phyloP scores from a whole-genome alignment of 1,140 invertebrate species.

The Nasonia giraulti region DNA sequence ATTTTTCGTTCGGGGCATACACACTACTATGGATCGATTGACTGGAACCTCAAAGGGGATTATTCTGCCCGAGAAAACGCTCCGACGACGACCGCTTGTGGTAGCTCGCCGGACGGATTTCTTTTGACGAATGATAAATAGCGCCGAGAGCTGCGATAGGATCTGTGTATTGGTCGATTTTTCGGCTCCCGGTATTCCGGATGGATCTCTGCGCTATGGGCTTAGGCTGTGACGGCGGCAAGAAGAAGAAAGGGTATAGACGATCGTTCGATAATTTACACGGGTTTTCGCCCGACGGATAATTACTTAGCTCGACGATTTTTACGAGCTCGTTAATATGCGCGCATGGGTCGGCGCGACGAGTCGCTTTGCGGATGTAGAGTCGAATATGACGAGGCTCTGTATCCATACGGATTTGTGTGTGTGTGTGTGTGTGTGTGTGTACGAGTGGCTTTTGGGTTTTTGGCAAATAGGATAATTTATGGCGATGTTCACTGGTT shows the following conservation, averaged over 20 bases:
- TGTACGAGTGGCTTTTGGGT: neutral
- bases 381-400: neutral
- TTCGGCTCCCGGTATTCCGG: conserved; percentile 45
- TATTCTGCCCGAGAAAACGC: conserved; percentile 42
- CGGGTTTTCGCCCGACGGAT: conserved; percentile 14
- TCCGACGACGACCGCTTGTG: neutral
- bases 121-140: conserved; percentile 52
- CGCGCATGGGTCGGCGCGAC: neutral
- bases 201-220: neutral
- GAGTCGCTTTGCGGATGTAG: neutral
- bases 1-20: conserved; percentile 18
- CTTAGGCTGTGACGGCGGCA: neutral
- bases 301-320: conserved; percentile 25
- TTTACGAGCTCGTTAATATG: conserved; percentile 33
- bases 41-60: conserved; percentile 43
- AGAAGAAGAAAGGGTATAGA: neutral
- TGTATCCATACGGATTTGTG: neutral
- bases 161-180: conserved; percentile 39
- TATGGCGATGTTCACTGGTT: neutral
- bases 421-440: no score
- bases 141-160: conserved; percentile 11
- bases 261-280: conserved; percentile 34
- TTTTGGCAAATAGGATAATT: neutral
- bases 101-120: conserved; percentile 31
- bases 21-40: conserved; percentile 25